Conservation (phyloP, 2,113 vertebrate genomes). For the Periophthalmus modestus region DNA sequence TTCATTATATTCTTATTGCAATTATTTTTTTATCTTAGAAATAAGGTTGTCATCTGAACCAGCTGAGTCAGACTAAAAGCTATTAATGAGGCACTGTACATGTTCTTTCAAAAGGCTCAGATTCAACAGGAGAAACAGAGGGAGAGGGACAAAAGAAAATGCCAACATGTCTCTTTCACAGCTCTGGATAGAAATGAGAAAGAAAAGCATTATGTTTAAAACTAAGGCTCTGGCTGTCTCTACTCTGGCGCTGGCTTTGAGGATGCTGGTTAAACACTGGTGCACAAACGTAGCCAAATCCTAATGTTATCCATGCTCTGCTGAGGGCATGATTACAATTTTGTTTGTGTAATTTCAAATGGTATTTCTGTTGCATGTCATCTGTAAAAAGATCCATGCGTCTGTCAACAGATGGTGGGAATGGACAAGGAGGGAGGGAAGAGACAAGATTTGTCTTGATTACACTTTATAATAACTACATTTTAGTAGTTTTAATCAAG, state of each 20-base stretch:
- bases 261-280: neutral
- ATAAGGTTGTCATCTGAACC: slow-evolving; percentile 23
- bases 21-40: slow-evolving; percentile 24
- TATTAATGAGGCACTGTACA: slow-evolving; percentile 53
- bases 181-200: slow-evolving; percentile 27
- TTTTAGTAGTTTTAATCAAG: too few relatives aligned
- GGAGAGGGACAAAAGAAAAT: slow-evolving; percentile 40
- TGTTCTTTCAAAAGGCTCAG: slow-evolving; percentile 37
- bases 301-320: neutral
- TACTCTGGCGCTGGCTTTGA: neutral
- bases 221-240: neutral
- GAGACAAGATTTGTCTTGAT: neutral
- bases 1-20: slow-evolving; percentile 24
- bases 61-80: slow-evolving; percentile 49
- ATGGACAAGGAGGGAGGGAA: too few relatives aligned
- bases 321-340: neutral
- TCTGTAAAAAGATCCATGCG: neutral
- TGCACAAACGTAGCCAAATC: neutral
- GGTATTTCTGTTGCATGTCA: neutral
- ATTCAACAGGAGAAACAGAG: slow-evolving; percentile 41
- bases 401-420: neutral
- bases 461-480: neutral
- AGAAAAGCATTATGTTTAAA: slow-evolving; percentile 16
- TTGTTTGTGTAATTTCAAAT: neutral
- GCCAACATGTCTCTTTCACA: slow-evolving; percentile 21